Percentiles rank a stretch among this genome's conserved stretches.
Evolutionary conservation across 2,797 vertebrate species (phyloP).

Genomic region (Smutsia gigantea): DNA sequence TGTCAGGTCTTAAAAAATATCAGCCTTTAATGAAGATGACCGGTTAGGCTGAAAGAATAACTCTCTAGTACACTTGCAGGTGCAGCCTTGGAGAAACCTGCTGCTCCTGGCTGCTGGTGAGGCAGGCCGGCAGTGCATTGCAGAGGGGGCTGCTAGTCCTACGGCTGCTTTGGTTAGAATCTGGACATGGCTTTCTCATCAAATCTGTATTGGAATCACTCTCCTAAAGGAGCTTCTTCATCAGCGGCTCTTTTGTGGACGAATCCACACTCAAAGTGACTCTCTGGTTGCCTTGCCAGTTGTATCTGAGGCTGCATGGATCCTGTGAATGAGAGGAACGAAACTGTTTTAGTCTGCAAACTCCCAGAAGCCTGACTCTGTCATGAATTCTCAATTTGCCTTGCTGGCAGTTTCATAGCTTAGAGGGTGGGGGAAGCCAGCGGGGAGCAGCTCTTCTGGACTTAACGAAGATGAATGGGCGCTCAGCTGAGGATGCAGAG

Average conservation of each 20-base stretch:
- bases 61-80: neutral
- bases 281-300: neutral
- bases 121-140: neutral
- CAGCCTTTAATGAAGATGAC: neutral
- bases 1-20: neutral
- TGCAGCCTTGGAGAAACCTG: neutral
- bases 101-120: neutral
- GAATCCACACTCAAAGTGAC: neutral
- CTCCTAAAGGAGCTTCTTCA: neutral
- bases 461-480: neutral
- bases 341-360: neutral
- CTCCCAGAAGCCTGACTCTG: neutral
- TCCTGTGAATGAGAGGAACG: neutral
- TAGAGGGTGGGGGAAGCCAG: fast-evolving
- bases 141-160: too few relatives aligned
- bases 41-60: neutral
- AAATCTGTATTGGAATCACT: neutral
- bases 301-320: neutral
- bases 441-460: neutral
- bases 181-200: neutral
- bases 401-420: neutral
- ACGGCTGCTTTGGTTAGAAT: neutral
- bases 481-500: neutral
- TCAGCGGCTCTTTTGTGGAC: neutral
- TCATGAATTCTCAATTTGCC: neutral